phyloP scores from a whole-genome alignment of 2,113 vertebrate species.

The Vulpes ferrilata region DNA sequence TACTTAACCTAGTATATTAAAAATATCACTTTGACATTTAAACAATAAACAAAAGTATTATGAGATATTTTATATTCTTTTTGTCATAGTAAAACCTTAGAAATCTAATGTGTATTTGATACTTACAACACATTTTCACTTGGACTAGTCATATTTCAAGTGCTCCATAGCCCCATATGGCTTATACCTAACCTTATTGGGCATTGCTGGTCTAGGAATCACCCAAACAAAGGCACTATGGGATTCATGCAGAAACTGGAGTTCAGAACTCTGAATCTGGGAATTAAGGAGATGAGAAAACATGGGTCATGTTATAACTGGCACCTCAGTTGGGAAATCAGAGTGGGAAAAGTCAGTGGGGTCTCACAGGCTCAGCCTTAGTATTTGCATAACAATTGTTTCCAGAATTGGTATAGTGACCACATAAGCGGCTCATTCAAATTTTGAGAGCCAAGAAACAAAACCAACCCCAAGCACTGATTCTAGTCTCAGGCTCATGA shows the following conservation, averaged over 20 bases:
- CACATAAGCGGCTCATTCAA: neutral
- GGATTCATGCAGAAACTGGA: neutral
- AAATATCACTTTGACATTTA: constrained; percentile 8
- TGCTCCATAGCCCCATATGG: neutral
- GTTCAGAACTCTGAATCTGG: neutral
- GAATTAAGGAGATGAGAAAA: neutral
- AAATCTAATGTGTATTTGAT: neutral
- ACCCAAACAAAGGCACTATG: neutral
- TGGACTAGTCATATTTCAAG: neutral
- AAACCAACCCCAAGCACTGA: neutral
- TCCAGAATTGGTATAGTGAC: neutral
- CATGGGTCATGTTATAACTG: too few species aligned
- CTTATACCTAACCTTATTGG: neutral
- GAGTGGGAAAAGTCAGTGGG: neutral
- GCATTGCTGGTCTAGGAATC: neutral
- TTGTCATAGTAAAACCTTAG: neutral
- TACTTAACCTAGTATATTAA: neutral
- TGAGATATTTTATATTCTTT: neutral
- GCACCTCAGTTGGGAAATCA: neutral
- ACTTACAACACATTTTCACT: neutral
- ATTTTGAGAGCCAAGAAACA: neutral
- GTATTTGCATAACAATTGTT: neutral
- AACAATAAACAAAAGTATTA: neutral
- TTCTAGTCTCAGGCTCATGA: neutral
- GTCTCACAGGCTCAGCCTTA: neutral